Evolutionary conservation across 2,888 invertebrate species (phyloP), one percentile per base, ranked within the genome.

Genomic region (Melinaea marsaeus): DNA sequence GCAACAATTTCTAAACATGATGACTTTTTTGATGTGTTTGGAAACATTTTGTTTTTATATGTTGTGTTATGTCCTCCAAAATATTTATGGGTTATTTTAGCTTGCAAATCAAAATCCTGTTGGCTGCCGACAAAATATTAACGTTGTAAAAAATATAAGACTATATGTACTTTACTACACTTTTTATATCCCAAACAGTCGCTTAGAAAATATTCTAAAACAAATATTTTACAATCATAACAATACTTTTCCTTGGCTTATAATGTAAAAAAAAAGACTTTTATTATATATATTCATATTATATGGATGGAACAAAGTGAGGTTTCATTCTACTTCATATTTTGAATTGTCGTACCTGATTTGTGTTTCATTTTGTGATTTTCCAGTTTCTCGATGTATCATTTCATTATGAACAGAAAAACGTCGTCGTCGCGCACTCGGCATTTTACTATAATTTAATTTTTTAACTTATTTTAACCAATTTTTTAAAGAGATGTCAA

Each of bases 331-430:
- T 9, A 9, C 7, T 9, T 9, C 9, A 9, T 7, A 9, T 42
- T 9, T 42, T 6, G 9, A 2, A 2, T 51, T 51, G 32, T 22
- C 5, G 59, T 80, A 86, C 88, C 81, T 83, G 70, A 74, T 69
- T 71, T 79, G 79, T n/a, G 73, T 70, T n/a, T 71, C 73, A 69
- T 75, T 83, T 71, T 81, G 82, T 46, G 74, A 67, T 74, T 81
- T 84, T 32, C 72, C 45, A 34, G 72, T 66, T 62, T 77, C 74
- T 60, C 78, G 74, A 37, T 70, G 70, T 37, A 72, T 66, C 11
- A 79, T 79, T 33, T 83, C 79, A 73, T 83, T 84, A 71, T 88
- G 81, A 13, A 87, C 87, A 2, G 87, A 89, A 74, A 90, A 89
- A 63, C 81, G 80, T 61, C 88, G 78, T 60, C 88, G 84, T 72